Base-by-base conservation (phyloP, 2,888 invertebrate species). In the Thelaira solivaga region DNA sequence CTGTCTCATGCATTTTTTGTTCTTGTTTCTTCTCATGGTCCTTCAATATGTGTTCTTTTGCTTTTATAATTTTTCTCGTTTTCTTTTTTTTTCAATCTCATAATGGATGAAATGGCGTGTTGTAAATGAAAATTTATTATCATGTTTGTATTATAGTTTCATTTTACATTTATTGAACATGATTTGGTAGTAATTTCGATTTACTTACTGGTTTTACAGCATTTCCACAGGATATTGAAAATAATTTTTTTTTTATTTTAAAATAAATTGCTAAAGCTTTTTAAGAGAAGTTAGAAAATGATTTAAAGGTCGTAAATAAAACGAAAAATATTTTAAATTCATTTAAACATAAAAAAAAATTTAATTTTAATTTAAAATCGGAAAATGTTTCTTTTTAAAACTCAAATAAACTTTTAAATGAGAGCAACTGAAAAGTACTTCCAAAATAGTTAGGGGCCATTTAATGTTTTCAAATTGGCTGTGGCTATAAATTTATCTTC, bases 91-190 rank as follows among this genome's bases (percentile, higher is more conserved):
- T 22, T n/a, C 13, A 59, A 68, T 31, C n/a, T 7, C 2, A 41
- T 67, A 73, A 39, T 69, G 78, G 51, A 55, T 65, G 73, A 65
- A 76, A 69, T 74, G 68, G 57, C 78, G 59, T 69, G 64, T 69
- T 61, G 26, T 45, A 73, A 74, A 78, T 69, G 59, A 72, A 78
- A 74, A 78, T 78, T 78, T 73, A 69, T 78, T 69, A 65, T 65
- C 39, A 59, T 41, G 59, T 61, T 59, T 34, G 57, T 47, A 69
- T 69, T 62, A 45, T 62, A 62, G n/a, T n/a, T n/a, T n/a, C n/a
- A n/a, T n/a, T n/a, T n/a, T n/a, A n/a, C n/a, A n/a, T n/a, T n/a
- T 71, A 39, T 59, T 51, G 68, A 77, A 77, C 73, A 77, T 69
- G 73, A 74, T 51, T 55, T 64, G 43, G 55, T 68, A 59, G 41